phyloP scores from a whole-genome alignment of 2,888 invertebrate genomes.

The Aelia acuminata region DNA sequence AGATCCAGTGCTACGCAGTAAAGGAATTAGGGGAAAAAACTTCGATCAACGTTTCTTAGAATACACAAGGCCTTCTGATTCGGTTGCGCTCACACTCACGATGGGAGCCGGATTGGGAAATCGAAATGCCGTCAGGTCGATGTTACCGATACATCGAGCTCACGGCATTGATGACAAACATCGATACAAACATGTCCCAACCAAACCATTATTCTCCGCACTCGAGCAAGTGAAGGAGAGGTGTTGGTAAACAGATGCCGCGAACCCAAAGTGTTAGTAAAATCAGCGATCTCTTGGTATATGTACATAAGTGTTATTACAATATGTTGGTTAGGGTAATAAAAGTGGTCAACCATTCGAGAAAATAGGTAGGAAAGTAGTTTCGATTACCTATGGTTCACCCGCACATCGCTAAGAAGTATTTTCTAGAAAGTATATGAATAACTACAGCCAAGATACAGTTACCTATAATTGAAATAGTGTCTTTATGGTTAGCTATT shows the following conservation, averaged over 20 bases:
- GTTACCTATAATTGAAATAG: no score
- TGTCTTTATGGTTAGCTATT: no score
- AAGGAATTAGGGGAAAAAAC: not conserved
- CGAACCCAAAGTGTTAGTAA: not conserved
- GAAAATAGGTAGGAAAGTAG: no score
- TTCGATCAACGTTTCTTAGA: not conserved
- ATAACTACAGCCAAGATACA: no score
- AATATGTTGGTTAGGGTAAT: no score
- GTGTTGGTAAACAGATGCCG: not conserved
- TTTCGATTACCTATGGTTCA: no score
- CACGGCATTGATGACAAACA: slow-evolving; percentile 9
- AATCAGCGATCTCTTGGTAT: no score
- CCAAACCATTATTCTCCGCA: not conserved
- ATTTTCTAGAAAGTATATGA: no score
- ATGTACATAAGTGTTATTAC: no score
- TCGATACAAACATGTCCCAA: not conserved
- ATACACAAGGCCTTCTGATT: not conserved
- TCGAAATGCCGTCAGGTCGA: not conserved
- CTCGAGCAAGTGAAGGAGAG: not conserved
- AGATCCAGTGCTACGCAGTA: no score
- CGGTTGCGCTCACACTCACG: not conserved
- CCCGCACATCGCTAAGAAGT: no score
- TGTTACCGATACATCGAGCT: not conserved
- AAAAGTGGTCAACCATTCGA: no score
- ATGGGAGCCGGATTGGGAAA: not conserved